Evolutionary conservation across 2,797 vertebrate genomes (phyloP).

Genomic region (Euthynnus affinis): DNA sequence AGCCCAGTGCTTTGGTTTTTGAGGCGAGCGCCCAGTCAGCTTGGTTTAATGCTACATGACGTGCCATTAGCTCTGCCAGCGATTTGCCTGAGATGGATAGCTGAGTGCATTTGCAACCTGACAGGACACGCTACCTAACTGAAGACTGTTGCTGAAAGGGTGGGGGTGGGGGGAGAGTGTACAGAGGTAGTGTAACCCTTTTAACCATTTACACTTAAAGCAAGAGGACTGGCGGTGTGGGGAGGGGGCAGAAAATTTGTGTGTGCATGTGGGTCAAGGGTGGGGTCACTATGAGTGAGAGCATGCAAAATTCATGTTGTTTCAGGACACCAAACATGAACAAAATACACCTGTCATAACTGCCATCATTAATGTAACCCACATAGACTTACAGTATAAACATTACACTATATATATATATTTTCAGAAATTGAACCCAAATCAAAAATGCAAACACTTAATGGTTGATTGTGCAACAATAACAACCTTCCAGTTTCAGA

Average conservation of each 20-base stretch:
- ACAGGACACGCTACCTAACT: constrained; percentile 58
- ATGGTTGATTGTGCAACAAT: background rate
- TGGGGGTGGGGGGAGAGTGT: background rate
- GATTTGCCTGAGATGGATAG: constrained; percentile 55
- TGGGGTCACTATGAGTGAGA: constrained; percentile 35
- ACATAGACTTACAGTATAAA: background rate
- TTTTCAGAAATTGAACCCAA: background rate
- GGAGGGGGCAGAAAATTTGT: constrained; percentile 1
- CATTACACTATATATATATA: too few species aligned
- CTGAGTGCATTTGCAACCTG: constrained; percentile 72
- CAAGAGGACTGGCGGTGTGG: constrained; percentile 10
- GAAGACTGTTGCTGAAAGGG: constrained; percentile 40
- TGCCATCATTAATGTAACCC: constrained; percentile 13
- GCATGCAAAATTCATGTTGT: constrained; percentile 48
- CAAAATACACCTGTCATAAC: constrained; percentile 60
- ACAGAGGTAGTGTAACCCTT: constrained; percentile 48
- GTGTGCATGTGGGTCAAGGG: constrained; percentile 36
- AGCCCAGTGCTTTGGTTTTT: constrained; percentile 46
- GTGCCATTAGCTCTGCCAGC: constrained; percentile 68
- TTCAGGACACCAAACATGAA: constrained; percentile 31
- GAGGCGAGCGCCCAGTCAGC: constrained; percentile 42
- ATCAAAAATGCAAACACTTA: background rate
- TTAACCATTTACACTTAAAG: constrained; percentile 61
- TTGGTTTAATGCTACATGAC: constrained; percentile 67
- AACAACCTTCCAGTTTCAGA: background rate